Percentiles rank a stretch among this genome's conserved stretches.
Conservation (phyloP, 30 jellyfish, hydroid and myxozoan genomes). For the Mastigias papua region DNA sequence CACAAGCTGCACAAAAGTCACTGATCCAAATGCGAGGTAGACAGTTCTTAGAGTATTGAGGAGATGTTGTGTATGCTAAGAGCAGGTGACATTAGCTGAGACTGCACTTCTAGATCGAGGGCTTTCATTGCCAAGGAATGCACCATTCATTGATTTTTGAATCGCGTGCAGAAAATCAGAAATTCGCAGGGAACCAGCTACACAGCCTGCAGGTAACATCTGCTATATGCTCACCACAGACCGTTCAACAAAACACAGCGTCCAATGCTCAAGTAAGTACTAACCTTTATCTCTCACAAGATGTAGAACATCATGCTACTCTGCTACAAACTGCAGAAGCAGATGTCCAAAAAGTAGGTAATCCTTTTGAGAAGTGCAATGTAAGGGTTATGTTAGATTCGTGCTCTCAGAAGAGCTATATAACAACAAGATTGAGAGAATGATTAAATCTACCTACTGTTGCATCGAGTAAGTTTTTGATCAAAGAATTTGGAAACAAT, state of each 20-base stretch:
- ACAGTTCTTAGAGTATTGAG: background rate
- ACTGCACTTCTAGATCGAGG: background rate
- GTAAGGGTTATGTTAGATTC: slow-evolving; percentile 1
- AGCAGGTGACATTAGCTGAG: background rate
- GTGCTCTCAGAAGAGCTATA: background rate
- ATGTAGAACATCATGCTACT: background rate
- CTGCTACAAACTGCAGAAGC: background rate
- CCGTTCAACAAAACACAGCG: background rate
- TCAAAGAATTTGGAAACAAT: background rate
- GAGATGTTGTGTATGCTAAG: background rate
- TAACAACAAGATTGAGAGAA: background rate
- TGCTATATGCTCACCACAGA: background rate
- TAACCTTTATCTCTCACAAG: background rate
- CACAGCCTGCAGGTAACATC: background rate
- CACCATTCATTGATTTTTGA: background rate
- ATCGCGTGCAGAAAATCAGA: background rate
- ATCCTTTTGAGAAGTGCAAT: background rate
- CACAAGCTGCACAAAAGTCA: no score
- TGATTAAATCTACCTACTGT: slow-evolving; percentile 2
- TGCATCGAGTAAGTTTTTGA: background rate
- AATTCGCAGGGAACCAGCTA: background rate
- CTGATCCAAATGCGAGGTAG: background rate
- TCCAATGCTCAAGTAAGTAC: background rate
- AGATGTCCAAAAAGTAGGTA: background rate
- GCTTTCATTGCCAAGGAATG: background rate